Base-by-base conservation (phyloP, 2,113 vertebrate species). In the Nesogale talazaci region DNA sequence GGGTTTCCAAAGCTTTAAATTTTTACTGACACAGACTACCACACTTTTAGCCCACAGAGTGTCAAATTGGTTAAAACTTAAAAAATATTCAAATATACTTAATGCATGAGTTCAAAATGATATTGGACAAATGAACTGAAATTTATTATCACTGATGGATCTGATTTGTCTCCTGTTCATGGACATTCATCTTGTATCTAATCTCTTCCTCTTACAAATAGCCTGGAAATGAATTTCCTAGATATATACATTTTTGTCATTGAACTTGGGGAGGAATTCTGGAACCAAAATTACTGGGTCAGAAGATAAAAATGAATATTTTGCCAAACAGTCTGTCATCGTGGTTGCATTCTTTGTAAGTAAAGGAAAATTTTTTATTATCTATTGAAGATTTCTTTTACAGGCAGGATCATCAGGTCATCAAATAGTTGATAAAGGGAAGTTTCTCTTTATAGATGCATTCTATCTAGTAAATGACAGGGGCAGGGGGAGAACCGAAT, bases 41-140 rank as follows among this genome's bases (percentile, higher is more conserved):
- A 67, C 15, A 67, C 31, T 29, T 67, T 67, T 67, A 10, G 3
- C 65, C 12, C 65, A 29, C 29, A 20, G 29, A 67, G 65, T 11
- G 31, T 27, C 12, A 31, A 14, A 2, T 67, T 1, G 31, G 29
- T 67, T 67, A 14, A 11, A 67, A 67, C 29, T 29, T 7, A 52
- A 67, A 67, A 67, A 31, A 11, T 67, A 36, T 72, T 34, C 69
- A 70, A 70, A 31, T 31, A 29, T 70, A 12, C 82, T 89, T 78
- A 78, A 74, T 79, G 40, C 75, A 56, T 72, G 34, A 67, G 23
- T 12, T 87, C 23, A 74, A 74, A 94, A 82, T 56, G 6, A 52
- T 70, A 83, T 70, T 78, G 89, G 42, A 72, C 78, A 86, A 88
- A 16, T 23, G 57, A 57, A 77, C 20, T 85, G 59, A 38, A 95